phyloP scores from a whole-genome alignment of 53 echinoderm and acorn worm genomes.

The Antedon mediterranea region DNA sequence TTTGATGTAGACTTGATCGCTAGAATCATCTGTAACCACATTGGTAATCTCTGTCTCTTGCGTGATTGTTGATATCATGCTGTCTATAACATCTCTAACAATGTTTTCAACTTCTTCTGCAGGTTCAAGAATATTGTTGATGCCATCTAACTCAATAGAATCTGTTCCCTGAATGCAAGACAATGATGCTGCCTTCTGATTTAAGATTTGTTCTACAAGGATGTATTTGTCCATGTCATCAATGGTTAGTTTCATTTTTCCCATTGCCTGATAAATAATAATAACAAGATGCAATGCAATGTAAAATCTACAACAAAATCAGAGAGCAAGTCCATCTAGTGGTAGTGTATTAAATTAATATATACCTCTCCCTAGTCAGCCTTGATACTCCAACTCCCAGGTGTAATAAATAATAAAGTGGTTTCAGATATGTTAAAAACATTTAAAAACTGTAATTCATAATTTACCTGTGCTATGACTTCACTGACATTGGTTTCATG shows the following conservation, averaged over 20 bases:
- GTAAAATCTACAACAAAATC: no score
- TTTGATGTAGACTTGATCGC: neutral
- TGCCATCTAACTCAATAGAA: neutral
- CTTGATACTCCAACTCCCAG: no score
- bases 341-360: no score
- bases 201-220: slow-evolving; percentile 73
- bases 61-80: neutral
- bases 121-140: neutral
- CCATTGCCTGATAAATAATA: slow-evolving; percentile 45
- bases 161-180: slow-evolving; percentile 19
- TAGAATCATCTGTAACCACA: neutral
- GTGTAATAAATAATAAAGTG: no score
- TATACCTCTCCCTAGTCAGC: no score
- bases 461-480: slow-evolving; percentile 60
- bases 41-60: neutral
- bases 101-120: neutral
- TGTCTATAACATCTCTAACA: neutral
- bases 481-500: slow-evolving; percentile 62
- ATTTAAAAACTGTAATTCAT: no score
- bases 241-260: slow-evolving; percentile 48
- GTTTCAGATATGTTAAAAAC: no score
- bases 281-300: neutral
- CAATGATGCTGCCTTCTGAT: slow-evolving; percentile 55
- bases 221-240: slow-evolving; percentile 64
- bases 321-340: no score